Conservation (phyloP, 1,140 invertebrate species). For the Leptopilina boulardi region DNA sequence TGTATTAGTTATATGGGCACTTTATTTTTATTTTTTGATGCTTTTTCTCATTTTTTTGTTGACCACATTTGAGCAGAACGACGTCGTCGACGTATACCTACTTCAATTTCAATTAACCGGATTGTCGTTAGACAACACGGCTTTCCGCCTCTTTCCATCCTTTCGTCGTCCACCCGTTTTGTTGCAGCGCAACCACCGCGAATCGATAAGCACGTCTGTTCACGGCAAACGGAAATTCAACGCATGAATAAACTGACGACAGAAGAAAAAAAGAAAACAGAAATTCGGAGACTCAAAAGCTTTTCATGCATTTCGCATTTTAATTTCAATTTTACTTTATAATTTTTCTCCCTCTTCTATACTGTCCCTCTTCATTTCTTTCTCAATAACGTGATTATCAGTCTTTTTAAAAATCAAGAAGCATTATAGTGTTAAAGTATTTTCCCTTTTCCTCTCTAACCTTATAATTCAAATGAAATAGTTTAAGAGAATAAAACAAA, state of each 20-base stretch:
- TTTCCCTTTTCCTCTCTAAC: too few relatives aligned
- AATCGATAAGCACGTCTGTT: conserved; percentile 52
- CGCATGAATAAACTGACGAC: conserved; percentile 3
- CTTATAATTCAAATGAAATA: too few relatives aligned
- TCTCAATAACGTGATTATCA: background rate
- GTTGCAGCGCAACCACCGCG: conserved; percentile 36
- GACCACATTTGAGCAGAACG: background rate
- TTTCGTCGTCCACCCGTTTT: background rate
- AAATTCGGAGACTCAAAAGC: background rate
- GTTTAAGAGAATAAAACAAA: too few relatives aligned
- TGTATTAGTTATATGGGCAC: background rate
- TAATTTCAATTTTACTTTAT: conserved; percentile 15
- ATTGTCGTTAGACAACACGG: conserved; percentile 48
- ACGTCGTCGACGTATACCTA: conserved; percentile 4
- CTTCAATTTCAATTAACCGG: conserved; percentile 54
- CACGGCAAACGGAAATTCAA: conserved; percentile 18
- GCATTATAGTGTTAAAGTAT: too few relatives aligned
- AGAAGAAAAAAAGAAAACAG: background rate
- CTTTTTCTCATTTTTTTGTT: background rate
- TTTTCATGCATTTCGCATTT: background rate
- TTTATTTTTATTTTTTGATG: background rate
- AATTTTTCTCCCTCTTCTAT: background rate
- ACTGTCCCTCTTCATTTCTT: background rate
- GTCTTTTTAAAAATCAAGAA: too few relatives aligned
- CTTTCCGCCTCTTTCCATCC: background rate